Base-by-base conservation (phyloP, 2,888 invertebrate genomes). In the Protodeltote pygarga region DNA sequence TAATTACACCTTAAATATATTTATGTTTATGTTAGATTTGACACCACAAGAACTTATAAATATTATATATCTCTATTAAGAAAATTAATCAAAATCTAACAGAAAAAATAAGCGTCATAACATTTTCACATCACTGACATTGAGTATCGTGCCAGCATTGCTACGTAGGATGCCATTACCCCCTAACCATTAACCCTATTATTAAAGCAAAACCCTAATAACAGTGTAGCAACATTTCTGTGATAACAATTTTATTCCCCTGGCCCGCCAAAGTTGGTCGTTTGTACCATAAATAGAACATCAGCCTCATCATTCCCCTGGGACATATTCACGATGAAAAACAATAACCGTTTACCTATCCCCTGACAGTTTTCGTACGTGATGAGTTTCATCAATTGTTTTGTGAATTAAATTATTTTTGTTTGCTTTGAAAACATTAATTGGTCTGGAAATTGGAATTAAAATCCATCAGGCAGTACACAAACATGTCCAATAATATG, bases 281-380 rank as follows among this genome's bases (percentile, higher is more conserved):
- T 61, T 61, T 59, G 49, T 58, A 31, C 61, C 28, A 50, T 69
- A 42, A 62, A 64, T 55, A 53, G 29, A 47, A 45, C 38, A 47
- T 52, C 53, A 34, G 49, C 25, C 35, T 21, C 5, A n/a, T 16
- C 19, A 13, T 38, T 50, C 68, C 57, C 64, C 5, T 15, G 58
- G 48, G 72, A 47, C 8, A 27, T 38, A 67, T 68, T 64, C 59
- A 58, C 53, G 55, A 61, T 52, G 47, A 62, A 67, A 75, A 73
- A 77, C 71, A 78, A 77, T 75, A 75, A 68, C 66, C 66, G 67
- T 33, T 69, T 58, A 71, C 53, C 50, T 46, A 58, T 71, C 72
- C 70, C 68, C 1, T 21, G 60, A 25, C 41, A 47, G 34, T 47
- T 47, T 44, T 32, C 29, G 44, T 52, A 52, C 57, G 61, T 60